Conservation (phyloP, 2,113 vertebrate species). For the Salminus brasiliensis region DNA sequence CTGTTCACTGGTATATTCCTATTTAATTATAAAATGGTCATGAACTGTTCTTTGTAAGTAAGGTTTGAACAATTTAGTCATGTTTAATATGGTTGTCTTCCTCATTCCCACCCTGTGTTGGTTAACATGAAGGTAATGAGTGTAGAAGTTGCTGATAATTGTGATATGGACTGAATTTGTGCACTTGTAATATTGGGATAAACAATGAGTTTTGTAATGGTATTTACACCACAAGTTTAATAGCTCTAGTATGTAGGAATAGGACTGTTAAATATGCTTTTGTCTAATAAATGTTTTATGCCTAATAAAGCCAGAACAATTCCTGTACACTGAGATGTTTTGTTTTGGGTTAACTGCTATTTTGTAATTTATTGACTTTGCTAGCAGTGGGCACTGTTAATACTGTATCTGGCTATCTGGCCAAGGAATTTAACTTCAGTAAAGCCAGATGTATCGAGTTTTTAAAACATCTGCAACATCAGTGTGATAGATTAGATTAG, state of each 20-base stretch:
- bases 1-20: constrained; percentile 55
- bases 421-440: no score
- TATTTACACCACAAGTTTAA: constrained; percentile 11
- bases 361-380: neutral
- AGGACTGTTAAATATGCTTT: constrained; percentile 14
- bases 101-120: neutral
- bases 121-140: neutral
- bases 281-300: no score
- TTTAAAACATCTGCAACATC: no score
- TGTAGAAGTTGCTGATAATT: neutral
- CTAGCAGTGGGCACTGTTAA: constrained; percentile 11
- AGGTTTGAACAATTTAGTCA: constrained; percentile 40
- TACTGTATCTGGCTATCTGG: no score
- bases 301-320: constrained; percentile 37
- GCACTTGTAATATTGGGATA: neutral
- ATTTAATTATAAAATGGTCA: constrained; percentile 71
- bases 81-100: constrained; percentile 1
- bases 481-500: no score
- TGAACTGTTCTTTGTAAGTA: constrained; percentile 54
- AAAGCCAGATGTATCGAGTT: no score
- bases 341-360: neutral
- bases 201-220: neutral
- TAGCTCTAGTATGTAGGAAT: neutral
- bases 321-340: neutral
- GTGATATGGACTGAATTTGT: neutral